Percentiles rank a stretch among this genome's conserved stretches.
Conservation (phyloP, 2,797 vertebrate species). For the Falco peregrinus region DNA sequence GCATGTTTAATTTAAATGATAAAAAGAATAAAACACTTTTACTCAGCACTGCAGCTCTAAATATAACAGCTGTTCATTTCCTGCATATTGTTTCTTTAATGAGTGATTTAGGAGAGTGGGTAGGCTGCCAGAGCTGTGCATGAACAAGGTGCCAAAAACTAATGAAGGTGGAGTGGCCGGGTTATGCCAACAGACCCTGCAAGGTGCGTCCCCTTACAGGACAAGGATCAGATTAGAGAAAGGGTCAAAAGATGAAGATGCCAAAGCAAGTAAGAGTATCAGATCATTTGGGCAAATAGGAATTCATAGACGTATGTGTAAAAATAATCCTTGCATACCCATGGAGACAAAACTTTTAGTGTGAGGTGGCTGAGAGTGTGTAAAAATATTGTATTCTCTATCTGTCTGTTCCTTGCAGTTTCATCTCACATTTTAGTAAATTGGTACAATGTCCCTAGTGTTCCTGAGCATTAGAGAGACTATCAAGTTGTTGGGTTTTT, state of each 20-base stretch:
- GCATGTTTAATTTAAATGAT: slow-evolving; percentile 60
- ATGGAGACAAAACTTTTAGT: neutral
- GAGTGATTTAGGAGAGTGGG: slow-evolving; percentile 8
- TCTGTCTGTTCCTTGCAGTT: neutral
- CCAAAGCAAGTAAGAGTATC: neutral
- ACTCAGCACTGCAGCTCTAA: slow-evolving; percentile 53
- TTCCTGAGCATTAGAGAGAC: neutral
- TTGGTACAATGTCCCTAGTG: neutral
- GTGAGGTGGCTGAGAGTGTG: neutral
- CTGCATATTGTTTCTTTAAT: slow-evolving; percentile 59
- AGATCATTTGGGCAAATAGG: neutral
- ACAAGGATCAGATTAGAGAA: neutral
- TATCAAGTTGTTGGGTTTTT: neutral
- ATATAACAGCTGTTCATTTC: slow-evolving; percentile 59
- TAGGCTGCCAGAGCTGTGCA: slow-evolving; percentile 6
- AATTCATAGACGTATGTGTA: neutral
- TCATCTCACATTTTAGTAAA: neutral
- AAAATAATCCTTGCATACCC: neutral
- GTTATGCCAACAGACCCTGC: neutral
- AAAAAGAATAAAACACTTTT: slow-evolving; percentile 58
- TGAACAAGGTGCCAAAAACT: slow-evolving; percentile 31
- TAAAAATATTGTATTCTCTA: neutral
- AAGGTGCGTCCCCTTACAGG: neutral
- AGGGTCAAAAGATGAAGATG: neutral
- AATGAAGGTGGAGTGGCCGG: slow-evolving; percentile 42